Conservation (phyloP, 2,113 vertebrate genomes). For the Phaethon lepturus region DNA sequence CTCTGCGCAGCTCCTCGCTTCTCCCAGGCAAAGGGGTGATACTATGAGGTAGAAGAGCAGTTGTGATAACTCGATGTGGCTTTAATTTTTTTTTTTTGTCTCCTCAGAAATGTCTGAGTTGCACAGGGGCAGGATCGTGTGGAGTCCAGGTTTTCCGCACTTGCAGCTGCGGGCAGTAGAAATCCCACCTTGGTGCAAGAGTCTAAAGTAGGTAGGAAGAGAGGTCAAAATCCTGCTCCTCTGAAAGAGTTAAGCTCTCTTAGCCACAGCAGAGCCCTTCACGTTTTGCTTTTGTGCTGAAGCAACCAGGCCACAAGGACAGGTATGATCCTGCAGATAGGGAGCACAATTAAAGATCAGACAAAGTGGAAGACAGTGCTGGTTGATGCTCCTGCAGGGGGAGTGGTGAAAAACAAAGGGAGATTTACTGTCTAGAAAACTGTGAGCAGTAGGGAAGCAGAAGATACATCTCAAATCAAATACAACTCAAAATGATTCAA, state of each 20-base stretch:
- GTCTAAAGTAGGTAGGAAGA: background rate
- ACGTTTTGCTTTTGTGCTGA: background rate
- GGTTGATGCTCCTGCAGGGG: background rate
- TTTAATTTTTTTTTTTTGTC: background rate
- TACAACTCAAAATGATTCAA: background rate
- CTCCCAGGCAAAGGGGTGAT: background rate
- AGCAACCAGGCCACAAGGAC: background rate
- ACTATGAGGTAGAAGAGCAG: background rate
- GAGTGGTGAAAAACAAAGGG: background rate
- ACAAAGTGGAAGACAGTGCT: background rate
- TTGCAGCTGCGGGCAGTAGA: background rate
- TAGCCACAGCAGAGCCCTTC: background rate
- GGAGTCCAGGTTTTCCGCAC: too few species aligned
- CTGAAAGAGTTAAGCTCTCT: background rate
- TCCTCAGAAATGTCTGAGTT: background rate
- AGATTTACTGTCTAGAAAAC: background rate
- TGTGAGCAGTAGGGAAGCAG: background rate
- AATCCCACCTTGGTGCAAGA: background rate
- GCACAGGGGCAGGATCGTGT: background rate
- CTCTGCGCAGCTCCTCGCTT: background rate
- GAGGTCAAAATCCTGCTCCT: background rate
- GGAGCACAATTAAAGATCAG: background rate
- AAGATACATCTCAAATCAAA: background rate
- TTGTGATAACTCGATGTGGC: fast-evolving
- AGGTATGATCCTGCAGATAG: background rate